These are phyloP conservation scores for Chlorops oryzae DNA, from an alignment of 1,140 invertebrate genomes.

Conservation along the genomic window DNA sequence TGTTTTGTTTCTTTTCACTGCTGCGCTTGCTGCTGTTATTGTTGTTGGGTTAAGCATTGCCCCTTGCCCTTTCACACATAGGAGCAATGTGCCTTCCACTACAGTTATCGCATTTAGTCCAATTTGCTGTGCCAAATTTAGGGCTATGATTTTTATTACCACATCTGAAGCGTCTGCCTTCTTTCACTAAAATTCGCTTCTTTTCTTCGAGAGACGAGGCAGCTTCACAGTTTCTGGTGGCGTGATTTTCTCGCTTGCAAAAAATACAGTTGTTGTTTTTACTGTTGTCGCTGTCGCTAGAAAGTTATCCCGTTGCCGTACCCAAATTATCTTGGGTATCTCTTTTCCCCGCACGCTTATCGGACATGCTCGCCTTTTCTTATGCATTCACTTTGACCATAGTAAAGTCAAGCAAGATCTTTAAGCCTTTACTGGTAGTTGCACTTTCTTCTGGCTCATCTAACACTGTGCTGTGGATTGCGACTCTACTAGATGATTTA, in stretches of 20 bases:
- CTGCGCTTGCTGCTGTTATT: no score
- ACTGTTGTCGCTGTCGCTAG: no score
- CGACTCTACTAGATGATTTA: not conserved
- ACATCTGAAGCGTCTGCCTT: constrained; percentile 6
- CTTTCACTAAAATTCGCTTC: not conserved
- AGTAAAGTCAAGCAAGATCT: not conserved
- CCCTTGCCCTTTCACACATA: constrained; percentile 9
- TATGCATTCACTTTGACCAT: not conserved
- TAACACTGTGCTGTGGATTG: not conserved
- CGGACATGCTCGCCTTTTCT: no score
- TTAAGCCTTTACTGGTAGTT: not conserved
- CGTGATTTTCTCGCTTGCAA: constrained; percentile 4
- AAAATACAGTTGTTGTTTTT: no score
- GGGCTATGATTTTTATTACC: no score
- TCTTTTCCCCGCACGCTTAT: no score
- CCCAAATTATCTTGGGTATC: no score
- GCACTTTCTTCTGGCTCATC: not conserved
- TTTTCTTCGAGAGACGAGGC: not conserved
- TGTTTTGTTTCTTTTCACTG: no score
- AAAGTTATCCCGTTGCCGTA: no score
- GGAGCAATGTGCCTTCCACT: constrained; percentile 1
- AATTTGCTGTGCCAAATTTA: not conserved
- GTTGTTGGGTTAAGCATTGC: no score
- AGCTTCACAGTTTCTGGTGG: not conserved
- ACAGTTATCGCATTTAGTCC: constrained; percentile 1